phyloP scores from a whole-genome alignment of 1,140 invertebrate genomes.

The Aethina tumida region DNA sequence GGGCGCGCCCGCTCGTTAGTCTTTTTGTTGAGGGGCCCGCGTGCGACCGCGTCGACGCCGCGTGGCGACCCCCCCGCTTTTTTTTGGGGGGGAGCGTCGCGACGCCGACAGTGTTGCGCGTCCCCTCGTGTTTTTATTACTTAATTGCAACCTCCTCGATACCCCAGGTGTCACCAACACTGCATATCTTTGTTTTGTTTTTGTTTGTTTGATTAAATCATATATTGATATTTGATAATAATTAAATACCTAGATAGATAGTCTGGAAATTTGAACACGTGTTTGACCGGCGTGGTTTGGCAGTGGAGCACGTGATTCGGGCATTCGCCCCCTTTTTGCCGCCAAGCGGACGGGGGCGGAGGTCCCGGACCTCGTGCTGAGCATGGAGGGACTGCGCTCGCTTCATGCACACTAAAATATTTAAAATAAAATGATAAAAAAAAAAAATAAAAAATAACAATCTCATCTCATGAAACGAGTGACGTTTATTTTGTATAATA shows the following conservation, averaged over 20 bases:
- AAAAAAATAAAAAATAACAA: slow-evolving; percentile 10
- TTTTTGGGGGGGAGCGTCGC: slow-evolving; percentile 10
- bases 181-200: slow-evolving; percentile 17
- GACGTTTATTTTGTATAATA: slow-evolving; percentile 55
- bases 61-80: slow-evolving; percentile 34
- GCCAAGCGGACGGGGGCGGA: too few relatives aligned
- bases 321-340: slow-evolving; percentile 32
- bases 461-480: slow-evolving; percentile 38
- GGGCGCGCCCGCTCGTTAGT: slow-evolving; percentile 10
- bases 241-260: too few relatives aligned
- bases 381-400: slow-evolving; percentile 30
- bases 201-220: slow-evolving; percentile 16
- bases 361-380: slow-evolving; percentile 39
- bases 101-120: slow-evolving; percentile 25
- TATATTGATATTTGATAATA: too few relatives aligned
- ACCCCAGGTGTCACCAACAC: slow-evolving; percentile 23
- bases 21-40: slow-evolving; percentile 29
- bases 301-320: slow-evolving; percentile 16
- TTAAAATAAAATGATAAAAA: slow-evolving; percentile 11
- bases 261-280: slow-evolving; percentile 10
- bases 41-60: slow-evolving; percentile 42
- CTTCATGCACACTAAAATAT: slow-evolving; percentile 24
- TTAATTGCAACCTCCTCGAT: slow-evolving; percentile 18
- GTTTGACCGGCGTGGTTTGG: slow-evolving; percentile 23
- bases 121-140: slow-evolving; percentile 18